These are phyloP conservation scores for Acanthopleura granulata DNA, from an alignment of 2,888 invertebrate species.

Conservation along the genomic window DNA sequence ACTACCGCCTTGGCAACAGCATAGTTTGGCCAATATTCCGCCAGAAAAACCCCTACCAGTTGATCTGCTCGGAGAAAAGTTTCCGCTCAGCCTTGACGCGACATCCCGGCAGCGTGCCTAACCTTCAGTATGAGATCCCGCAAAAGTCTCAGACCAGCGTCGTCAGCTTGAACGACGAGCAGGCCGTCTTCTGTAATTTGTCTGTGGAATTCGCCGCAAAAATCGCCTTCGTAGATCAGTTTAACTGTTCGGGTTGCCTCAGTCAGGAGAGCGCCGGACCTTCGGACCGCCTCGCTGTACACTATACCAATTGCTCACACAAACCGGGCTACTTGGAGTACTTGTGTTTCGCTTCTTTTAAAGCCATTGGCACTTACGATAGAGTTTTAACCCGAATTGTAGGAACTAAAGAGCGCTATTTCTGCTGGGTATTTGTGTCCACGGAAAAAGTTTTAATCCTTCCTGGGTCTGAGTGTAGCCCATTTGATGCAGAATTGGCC, in stretches of 20 bases:
- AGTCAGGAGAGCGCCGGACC: background rate
- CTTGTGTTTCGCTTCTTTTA: conserved; percentile 19
- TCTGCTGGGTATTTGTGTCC: conserved; percentile 20
- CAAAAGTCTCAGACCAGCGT: conserved; percentile 9
- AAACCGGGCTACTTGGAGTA: conserved; percentile 11
- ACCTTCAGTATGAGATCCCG: background rate
- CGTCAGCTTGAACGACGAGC: conserved; percentile 1
- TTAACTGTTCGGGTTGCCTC: conserved; percentile 10
- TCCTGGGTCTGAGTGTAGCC: conserved; percentile 14
- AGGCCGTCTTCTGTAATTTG: conserved; percentile 9
- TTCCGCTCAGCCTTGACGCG: background rate
- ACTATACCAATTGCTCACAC: conserved; percentile 5
- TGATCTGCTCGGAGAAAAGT: conserved; percentile 5
- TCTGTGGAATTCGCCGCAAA: conserved; percentile 15
- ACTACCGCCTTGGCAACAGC: conserved; percentile 13
- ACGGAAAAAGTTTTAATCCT: conserved; percentile 6
- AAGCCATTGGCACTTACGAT: background rate
- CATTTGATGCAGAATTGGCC: background rate
- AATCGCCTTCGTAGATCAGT: conserved; percentile 6
- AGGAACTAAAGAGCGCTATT: background rate
- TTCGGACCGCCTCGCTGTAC: conserved; percentile 7
- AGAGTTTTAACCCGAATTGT: background rate
- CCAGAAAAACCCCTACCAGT: background rate
- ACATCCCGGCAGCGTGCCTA: background rate
- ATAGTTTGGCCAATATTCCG: conserved; percentile 13